Evolutionary conservation across 2,888 invertebrate genomes (phyloP).

Genomic region (Cantharis lateralis): DNA sequence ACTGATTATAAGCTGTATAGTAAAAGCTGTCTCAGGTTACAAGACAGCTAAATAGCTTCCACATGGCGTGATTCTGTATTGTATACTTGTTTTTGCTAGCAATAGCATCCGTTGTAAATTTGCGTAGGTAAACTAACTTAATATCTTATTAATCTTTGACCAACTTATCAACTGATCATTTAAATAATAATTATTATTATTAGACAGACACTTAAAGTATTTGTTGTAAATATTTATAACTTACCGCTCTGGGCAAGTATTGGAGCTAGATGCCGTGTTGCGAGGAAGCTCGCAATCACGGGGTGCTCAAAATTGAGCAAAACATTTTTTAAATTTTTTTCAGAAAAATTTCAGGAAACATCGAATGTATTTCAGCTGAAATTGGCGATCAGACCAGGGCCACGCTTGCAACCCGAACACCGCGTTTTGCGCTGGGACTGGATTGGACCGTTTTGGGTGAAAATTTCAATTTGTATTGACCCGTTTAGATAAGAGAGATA

Average conservation of each 20-base stretch:
- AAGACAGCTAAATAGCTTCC: not conserved
- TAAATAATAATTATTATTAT: not conserved
- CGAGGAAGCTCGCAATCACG: too few species aligned
- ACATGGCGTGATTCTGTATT: not conserved
- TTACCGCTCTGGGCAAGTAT: not conserved
- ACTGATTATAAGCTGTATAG: not conserved
- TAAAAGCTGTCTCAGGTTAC: not conserved
- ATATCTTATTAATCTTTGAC: not conserved
- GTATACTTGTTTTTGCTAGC: not conserved
- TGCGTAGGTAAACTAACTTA: not conserved
- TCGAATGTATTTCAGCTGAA: too few species aligned
- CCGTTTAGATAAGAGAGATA: too few species aligned
- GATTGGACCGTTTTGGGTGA: too few species aligned
- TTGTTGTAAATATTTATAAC: not conserved
- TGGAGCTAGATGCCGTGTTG: too few species aligned
- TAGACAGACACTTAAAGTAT: not conserved
- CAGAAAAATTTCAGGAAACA: too few species aligned
- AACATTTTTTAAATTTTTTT: too few species aligned
- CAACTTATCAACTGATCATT: not conserved
- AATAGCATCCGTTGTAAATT: not conserved
- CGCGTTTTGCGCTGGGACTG: too few species aligned
- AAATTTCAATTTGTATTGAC: too few species aligned
- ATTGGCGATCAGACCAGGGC: too few species aligned
- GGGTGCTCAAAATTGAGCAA: too few species aligned
- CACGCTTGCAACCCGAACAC: too few species aligned